Conservation (phyloP, 2,888 invertebrate species). For the Imbricaverruca yamaguchii region DNA sequence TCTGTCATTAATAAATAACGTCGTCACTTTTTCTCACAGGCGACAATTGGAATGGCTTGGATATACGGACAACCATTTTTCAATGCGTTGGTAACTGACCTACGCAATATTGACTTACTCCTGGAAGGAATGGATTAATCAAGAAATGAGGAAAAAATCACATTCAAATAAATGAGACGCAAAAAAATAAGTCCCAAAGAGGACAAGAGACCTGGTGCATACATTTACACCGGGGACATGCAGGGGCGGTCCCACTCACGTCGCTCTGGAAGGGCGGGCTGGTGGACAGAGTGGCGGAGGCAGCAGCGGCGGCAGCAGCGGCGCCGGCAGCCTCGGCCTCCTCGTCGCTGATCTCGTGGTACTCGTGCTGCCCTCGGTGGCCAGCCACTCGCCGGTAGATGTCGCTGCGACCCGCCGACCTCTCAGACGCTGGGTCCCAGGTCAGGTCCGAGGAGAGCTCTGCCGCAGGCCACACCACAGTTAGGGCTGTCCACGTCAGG, state of each 20-base stretch:
- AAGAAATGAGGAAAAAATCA: too few relatives aligned
- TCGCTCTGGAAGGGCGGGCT: conserved; percentile 1
- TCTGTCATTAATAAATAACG: too few relatives aligned
- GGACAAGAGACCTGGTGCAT: not conserved
- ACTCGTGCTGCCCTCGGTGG: conserved; percentile 56
- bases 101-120: too few relatives aligned
- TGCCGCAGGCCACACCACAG: not conserved
- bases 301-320: conserved; percentile 2
- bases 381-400: conserved; percentile 2
- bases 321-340: conserved; percentile 46
- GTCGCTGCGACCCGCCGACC: not conserved
- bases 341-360: conserved; percentile 75
- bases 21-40: too few relatives aligned
- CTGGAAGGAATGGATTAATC: too few relatives aligned
- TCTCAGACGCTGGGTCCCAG: not conserved
- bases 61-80: too few relatives aligned
- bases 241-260: not conserved
- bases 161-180: too few relatives aligned
- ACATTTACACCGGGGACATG: not conserved
- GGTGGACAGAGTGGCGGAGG: not conserved
- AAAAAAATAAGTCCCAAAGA: too few relatives aligned
- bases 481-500: too few relatives aligned
- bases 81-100: too few relatives aligned
- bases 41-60: too few relatives aligned
- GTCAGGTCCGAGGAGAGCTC: not conserved